Evolutionary conservation across 2,888 invertebrate species (phyloP).

Genomic region (Synanthedon tipuliformis): DNA sequence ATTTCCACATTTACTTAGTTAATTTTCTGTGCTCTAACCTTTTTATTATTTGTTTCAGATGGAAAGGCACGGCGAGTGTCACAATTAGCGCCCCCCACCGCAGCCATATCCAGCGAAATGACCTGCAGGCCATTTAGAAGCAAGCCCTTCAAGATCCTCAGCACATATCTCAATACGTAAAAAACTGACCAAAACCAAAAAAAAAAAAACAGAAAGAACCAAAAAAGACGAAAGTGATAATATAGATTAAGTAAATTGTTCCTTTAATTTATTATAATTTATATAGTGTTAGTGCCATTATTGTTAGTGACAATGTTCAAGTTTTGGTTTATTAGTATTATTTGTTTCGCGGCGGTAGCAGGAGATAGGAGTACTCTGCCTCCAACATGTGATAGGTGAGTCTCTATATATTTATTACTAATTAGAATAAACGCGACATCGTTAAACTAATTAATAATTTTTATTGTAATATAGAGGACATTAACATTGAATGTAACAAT

Average conservation of each 20-base stretch:
- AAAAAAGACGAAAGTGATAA: slow-evolving; percentile 25
- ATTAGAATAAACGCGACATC: too few relatives aligned
- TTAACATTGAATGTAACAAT: too few relatives aligned
- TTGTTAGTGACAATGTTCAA: slow-evolving; percentile 23
- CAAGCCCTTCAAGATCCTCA: slow-evolving; percentile 45
- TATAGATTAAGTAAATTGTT: slow-evolving; percentile 14
- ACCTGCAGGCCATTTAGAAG: slow-evolving; percentile 38
- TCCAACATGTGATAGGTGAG: slow-evolving; percentile 70
- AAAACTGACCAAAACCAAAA: slow-evolving; percentile 7
- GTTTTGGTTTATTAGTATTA: slow-evolving; percentile 33
- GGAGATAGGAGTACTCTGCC: slow-evolving; percentile 54
- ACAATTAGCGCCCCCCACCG: slow-evolving; percentile 9
- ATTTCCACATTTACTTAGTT: too few relatives aligned
- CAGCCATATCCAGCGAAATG: slow-evolving; percentile 44
- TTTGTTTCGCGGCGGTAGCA: slow-evolving; percentile 13
- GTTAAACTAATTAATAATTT: too few relatives aligned
- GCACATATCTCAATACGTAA: slow-evolving; percentile 57
- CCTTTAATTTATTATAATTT: slow-evolving; percentile 6
- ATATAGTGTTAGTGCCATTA: slow-evolving; percentile 33
- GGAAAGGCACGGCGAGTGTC: slow-evolving; percentile 26
- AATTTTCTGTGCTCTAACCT: too few relatives aligned
- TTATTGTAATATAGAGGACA: too few relatives aligned
- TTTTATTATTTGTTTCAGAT: slow-evolving; percentile 38
- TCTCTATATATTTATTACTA: slow-evolving; percentile 4
- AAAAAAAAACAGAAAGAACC: slow-evolving; percentile 18